phyloP scores from a whole-genome alignment of 2,797 vertebrate species.

The Pygocentrus nattereri region DNA sequence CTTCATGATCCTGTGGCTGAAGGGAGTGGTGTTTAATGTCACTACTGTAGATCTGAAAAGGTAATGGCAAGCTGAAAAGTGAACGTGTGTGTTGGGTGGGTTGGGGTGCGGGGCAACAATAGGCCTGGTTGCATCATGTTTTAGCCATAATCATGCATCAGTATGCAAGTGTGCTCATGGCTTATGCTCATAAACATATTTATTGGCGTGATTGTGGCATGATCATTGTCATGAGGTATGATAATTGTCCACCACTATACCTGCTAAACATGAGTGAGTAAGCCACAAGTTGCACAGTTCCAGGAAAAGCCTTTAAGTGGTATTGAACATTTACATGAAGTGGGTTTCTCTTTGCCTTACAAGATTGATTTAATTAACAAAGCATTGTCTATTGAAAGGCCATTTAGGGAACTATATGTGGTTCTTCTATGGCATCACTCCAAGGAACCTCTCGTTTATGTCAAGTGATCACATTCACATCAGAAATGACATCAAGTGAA shows the following conservation, averaged over 20 bases:
- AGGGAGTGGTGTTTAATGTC: conserved; percentile 91
- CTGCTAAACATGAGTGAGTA: too few relatives aligned
- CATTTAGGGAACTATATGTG: too few relatives aligned
- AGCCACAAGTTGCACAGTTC: not conserved
- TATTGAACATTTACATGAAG: not conserved
- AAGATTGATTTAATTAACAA: too few relatives aligned
- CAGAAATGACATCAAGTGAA: not conserved
- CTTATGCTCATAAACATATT: not conserved
- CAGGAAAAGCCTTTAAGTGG: not conserved
- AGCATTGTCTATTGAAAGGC: too few relatives aligned
- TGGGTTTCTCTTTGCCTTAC: too few relatives aligned
- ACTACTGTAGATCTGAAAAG: conserved; percentile 91
- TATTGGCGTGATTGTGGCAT: not conserved
- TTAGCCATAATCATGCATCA: not conserved
- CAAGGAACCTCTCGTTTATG: not conserved
- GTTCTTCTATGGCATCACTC: not conserved
- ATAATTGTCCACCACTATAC: not conserved
- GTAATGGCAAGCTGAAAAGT: conserved; percentile 65
- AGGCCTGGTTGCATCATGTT: too few relatives aligned
- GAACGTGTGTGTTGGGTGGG: not conserved
- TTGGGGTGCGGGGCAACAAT: too few relatives aligned
- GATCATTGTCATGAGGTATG: not conserved
- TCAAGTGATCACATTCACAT: not conserved
- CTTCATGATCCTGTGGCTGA: conserved; percentile 92
- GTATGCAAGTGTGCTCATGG: not conserved